These are phyloP conservation scores for Poecilia latipinna DNA, from an alignment of 2,113 vertebrate species.

Conservation along the genomic window DNA sequence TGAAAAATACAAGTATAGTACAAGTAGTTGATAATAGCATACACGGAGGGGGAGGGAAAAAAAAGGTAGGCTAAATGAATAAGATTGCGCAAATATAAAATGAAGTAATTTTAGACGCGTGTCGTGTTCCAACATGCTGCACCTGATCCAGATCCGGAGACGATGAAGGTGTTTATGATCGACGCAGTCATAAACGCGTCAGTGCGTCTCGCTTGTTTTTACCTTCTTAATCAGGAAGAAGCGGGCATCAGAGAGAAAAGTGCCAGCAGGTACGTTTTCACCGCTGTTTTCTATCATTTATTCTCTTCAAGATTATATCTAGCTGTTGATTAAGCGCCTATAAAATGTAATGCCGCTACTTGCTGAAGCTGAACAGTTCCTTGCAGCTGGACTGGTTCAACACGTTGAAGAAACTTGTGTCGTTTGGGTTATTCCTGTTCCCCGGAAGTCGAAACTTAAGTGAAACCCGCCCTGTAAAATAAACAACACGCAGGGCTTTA, in stretches of 20 bases:
- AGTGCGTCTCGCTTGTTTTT: conserved; percentile 2
- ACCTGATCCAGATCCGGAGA: too few species aligned
- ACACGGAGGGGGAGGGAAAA: background rate
- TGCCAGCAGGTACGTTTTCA: conserved; percentile 11
- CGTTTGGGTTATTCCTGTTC: background rate
- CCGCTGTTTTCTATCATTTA: background rate
- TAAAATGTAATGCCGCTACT: background rate
- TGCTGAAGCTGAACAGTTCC: background rate
- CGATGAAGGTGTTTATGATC: background rate
- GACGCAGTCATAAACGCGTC: conserved; percentile 14
- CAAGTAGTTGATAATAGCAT: background rate
- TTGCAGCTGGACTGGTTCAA: background rate
- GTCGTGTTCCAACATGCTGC: background rate
- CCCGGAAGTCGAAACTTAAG: conserved; percentile 42
- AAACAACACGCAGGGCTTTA: background rate
- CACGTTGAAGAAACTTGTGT: background rate
- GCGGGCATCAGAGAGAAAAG: background rate
- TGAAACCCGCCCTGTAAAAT: background rate
- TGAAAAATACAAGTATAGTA: background rate
- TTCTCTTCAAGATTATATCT: too few species aligned
- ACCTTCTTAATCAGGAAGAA: conserved; percentile 39
- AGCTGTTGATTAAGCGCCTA: background rate
- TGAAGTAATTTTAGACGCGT: background rate
- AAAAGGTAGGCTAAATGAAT: too few species aligned
- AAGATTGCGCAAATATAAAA: too few species aligned